Base-by-base conservation (phyloP, 53 echinoderm and acorn worm genomes). In the Crossaster papposus region DNA sequence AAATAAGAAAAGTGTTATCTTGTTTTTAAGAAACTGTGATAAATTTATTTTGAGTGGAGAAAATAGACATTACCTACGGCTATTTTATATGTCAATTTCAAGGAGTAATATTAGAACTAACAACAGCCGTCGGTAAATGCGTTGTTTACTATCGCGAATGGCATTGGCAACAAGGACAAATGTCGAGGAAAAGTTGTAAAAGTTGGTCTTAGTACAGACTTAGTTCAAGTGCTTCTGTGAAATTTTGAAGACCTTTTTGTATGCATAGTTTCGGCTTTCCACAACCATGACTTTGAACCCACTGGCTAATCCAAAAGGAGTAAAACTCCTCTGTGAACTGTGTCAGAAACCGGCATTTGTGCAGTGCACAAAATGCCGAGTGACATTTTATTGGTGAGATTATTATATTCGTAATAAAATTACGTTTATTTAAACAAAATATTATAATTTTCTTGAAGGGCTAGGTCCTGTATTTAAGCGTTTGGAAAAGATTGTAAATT, bases 341-440 rank as follows among this genome's bases (percentile, higher is more conserved):
- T 97, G 97, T 54, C 97, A 97, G 36, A 97, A 97, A 74, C 97
- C 97, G 62, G 97, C 97, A 3, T 97, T 97, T 78, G 82, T 97
- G 33, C 95, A 95, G 83, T 97, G 97, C 72, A 97, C 95, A 81
- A 90, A 91, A 78, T 97, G 97, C 65, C 86, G 97, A 83, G 97
- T 97, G 35, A 97, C 97, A 51, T 97, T 93, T 89, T 97, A 97
- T 64, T 97, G 97, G 97, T 97, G 83, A 87, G 95, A 90, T 14
- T 20, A 58, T 58, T 83, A 9, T 32, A n/a, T 33, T 72, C 7
- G 35, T n/a, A 28, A 72, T 1, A 28, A 30, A 83, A 44, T 44
- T 7, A 44, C 3, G 7, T 38, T 38, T 38, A 38, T 38, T 38
- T n/a, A n/a, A n/a, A n/a, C n/a, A 38, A 38, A 9, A 44, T 44